phyloP scores from a whole-genome alignment of 2,888 invertebrate genomes.

The Ochropacha duplaris region DNA sequence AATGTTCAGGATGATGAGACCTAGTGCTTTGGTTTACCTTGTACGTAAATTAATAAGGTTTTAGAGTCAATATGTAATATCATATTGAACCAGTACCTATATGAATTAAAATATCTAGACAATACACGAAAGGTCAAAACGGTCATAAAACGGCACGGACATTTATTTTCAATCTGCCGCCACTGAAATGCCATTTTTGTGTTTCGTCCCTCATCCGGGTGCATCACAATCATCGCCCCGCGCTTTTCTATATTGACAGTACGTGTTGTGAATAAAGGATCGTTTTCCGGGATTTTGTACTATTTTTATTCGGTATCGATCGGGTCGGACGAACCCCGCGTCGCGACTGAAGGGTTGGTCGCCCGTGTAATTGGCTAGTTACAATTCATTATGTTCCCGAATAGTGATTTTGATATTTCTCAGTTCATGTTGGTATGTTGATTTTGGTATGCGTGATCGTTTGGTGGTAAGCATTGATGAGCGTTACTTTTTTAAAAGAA shows the following conservation, averaged over 20 bases:
- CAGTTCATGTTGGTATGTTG: constrained; percentile 22
- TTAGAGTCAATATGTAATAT: no score
- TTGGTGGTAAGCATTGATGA: no score
- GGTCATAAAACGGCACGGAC: constrained; percentile 17
- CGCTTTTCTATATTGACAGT: constrained; percentile 77
- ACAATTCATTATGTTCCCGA: constrained; percentile 73
- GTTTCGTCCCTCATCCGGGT: constrained; percentile 57
- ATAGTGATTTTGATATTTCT: constrained; percentile 55
- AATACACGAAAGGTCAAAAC: constrained; percentile 7
- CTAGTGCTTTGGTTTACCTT: no score
- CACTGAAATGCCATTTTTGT: constrained; percentile 57
- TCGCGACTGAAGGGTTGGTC: constrained; percentile 70
- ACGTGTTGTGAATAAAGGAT: constrained; percentile 73
- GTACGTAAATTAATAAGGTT: no score
- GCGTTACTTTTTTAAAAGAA: no score
- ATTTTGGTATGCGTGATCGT: neutral
- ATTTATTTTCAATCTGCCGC: constrained; percentile 73
- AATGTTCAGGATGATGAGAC: no score
- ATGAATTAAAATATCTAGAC: no score
- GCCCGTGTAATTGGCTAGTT: constrained; percentile 78
- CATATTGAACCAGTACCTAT: no score
- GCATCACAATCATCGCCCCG: constrained; percentile 79
- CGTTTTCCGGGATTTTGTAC: constrained; percentile 73
- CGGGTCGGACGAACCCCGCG: constrained; percentile 49
- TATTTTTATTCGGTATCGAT: constrained; percentile 79